A percentile compares a stretch with the other conserved stretches of the same genome.
Conservation (phyloP, 2,888 invertebrate genomes). For the Drosophila lacicola region DNA sequence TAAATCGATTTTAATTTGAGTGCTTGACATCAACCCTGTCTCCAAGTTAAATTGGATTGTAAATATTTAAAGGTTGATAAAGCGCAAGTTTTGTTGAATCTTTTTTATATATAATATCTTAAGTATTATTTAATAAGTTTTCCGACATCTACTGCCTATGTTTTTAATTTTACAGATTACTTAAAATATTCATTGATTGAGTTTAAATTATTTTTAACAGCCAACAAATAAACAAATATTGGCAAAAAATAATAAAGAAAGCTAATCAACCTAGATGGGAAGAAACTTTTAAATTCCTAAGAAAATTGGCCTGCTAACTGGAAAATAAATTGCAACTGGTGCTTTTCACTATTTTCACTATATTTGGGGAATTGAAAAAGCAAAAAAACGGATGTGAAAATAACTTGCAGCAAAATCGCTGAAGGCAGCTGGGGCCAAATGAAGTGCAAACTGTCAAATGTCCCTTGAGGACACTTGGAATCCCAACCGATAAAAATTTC, state of each 20-base stretch:
- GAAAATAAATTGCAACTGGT: slow-evolving; percentile 58
- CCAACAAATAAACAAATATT: slow-evolving; percentile 6
- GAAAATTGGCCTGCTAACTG: slow-evolving; percentile 27
- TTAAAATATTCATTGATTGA: too few relatives aligned
- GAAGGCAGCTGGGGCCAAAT: slow-evolving; percentile 41
- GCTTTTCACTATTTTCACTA: slow-evolving; percentile 22
- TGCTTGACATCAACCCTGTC: too few relatives aligned
- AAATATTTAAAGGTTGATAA: slow-evolving; percentile 8
- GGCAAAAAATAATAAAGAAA: slow-evolving; percentile 23
- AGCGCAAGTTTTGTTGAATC: background rate
- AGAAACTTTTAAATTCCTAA: slow-evolving; percentile 64
- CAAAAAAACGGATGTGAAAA: slow-evolving; percentile 29
- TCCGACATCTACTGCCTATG: too few relatives aligned
- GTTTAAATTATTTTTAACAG: too few relatives aligned
- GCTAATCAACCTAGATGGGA: slow-evolving; percentile 65
- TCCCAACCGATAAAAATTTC: slow-evolving; percentile 65
- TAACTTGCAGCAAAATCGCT: too few relatives aligned
- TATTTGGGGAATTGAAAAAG: slow-evolving; percentile 10
- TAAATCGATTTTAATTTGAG: slow-evolving; percentile 11
- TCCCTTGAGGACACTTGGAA: slow-evolving; percentile 69
- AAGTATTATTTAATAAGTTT: background rate
- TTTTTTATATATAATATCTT: background rate
- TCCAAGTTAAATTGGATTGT: slow-evolving; percentile 25
- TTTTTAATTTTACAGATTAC: too few relatives aligned
- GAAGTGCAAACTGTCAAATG: slow-evolving; percentile 66